Evolutionary conservation across 2,888 invertebrate genomes (phyloP).

Genomic region (Philereme transversata): DNA sequence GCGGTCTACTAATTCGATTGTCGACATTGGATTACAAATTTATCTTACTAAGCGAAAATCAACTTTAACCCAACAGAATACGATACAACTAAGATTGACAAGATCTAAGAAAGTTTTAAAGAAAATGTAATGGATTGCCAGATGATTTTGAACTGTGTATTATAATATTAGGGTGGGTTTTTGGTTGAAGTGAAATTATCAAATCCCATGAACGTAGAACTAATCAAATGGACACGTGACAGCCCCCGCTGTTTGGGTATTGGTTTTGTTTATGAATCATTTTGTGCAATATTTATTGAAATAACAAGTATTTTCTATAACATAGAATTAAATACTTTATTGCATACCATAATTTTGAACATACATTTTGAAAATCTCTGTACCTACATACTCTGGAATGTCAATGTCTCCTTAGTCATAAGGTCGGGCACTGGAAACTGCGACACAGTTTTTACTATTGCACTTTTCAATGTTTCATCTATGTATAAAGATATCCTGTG

Average conservation of each 20-base stretch:
- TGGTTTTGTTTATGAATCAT: slow-evolving; percentile 46
- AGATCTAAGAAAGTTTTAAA: slow-evolving; percentile 9
- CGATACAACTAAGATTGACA: background rate
- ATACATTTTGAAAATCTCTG: too few relatives aligned
- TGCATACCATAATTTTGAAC: too few relatives aligned
- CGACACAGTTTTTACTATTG: too few relatives aligned
- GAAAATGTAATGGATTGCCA: background rate
- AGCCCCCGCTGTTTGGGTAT: slow-evolving; percentile 47
- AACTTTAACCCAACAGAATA: slow-evolving; percentile 1
- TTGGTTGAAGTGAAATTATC: slow-evolving; percentile 36
- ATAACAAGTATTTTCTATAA: slow-evolving; percentile 8
- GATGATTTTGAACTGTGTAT: slow-evolving; percentile 3
- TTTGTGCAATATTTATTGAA: slow-evolving; percentile 41
- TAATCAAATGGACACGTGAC: slow-evolving; percentile 75
- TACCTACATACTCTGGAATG: too few relatives aligned
- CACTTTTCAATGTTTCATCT: too few relatives aligned
- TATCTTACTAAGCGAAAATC: background rate
- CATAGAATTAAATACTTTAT: too few relatives aligned
- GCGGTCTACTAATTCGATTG: slow-evolving; percentile 77
- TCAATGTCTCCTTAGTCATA: too few relatives aligned
- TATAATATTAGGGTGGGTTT: background rate
- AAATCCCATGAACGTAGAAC: slow-evolving; percentile 62
- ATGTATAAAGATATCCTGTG: too few relatives aligned
- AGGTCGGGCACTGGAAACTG: too few relatives aligned
- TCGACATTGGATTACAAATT: slow-evolving; percentile 38